A percentile compares a stretch with the other conserved stretches of the same genome.
Evolutionary conservation across 1,140 invertebrate species (phyloP).

Genomic region (Helicorthomorpha holstii): DNA sequence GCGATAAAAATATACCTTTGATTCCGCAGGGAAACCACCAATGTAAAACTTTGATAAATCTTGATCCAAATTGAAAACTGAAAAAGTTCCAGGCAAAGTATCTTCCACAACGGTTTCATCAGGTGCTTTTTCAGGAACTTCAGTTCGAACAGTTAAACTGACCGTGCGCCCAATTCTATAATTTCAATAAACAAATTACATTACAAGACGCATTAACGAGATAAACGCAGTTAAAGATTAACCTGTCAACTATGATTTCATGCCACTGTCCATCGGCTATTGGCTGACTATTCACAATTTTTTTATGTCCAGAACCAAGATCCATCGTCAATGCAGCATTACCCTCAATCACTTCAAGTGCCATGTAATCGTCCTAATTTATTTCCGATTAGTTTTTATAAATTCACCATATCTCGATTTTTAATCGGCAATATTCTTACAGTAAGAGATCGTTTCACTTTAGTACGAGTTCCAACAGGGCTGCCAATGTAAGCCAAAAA

Average conservation of each 20-base stretch:
- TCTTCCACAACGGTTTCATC: constrained; percentile 34
- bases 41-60: constrained; percentile 74
- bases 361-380: constrained; percentile 73
- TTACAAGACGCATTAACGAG: not conserved
- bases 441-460: constrained; percentile 40
- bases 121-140: constrained; percentile 23
- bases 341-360: constrained; percentile 73
- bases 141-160: constrained; percentile 49
- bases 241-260: constrained; percentile 72
- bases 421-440: too few species aligned
- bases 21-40: constrained; percentile 53
- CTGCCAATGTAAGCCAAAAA: constrained; percentile 81
- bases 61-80: constrained; percentile 70
- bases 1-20: not conserved
- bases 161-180: constrained; percentile 55
- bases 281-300: constrained; percentile 50
- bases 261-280: constrained; percentile 71
- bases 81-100: constrained; percentile 44
- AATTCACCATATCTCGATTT: too few species aligned
- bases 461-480: constrained; percentile 42
- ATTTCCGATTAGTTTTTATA: too few species aligned
- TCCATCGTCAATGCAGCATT: constrained; percentile 71
- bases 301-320: constrained; percentile 64
- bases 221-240: constrained; percentile 4
- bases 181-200: not conserved